Evolutionary conservation across 2,113 vertebrate genomes (phyloP).

Genomic region (Enhydra lutris): DNA sequence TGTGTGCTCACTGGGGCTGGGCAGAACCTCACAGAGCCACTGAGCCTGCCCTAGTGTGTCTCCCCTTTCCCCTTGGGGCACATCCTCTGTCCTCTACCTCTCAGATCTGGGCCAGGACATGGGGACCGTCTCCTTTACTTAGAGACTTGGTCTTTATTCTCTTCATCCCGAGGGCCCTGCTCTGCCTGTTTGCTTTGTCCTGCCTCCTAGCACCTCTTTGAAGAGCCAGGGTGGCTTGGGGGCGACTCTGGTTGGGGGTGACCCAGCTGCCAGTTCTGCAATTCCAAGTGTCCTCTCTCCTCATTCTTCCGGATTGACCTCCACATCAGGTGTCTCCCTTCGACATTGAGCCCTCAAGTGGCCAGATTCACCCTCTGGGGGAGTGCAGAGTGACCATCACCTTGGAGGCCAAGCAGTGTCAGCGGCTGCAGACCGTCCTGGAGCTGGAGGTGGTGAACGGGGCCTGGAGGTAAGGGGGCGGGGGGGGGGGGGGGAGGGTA

Average conservation of each 20-base stretch:
- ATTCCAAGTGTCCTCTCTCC: too few relatives aligned
- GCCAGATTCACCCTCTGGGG: constrained; percentile 84
- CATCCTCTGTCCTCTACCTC: not conserved
- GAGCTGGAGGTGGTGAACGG: constrained; percentile 90
- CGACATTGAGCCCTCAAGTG: constrained; percentile 83
- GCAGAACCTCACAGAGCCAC: not conserved
- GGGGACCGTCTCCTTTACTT: not conserved
- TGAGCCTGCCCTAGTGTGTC: too few relatives aligned
- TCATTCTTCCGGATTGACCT: not conserved
- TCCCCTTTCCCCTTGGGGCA: not conserved
- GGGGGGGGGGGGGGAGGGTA: too few relatives aligned
- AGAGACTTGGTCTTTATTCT: not conserved
- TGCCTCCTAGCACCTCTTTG: not conserved
- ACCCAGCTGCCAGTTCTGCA: not conserved
- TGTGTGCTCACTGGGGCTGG: not conserved
- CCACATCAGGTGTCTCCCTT: constrained; percentile 83
- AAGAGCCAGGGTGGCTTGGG: not conserved
- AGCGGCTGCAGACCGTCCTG: constrained; percentile 86
- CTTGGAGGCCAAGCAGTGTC: constrained; percentile 83
- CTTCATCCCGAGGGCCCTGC: not conserved
- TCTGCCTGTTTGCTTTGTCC: not conserved
- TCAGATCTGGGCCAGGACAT: not conserved
- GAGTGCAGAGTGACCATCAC: constrained; percentile 82
- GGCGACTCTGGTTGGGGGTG: not conserved
- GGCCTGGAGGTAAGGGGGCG: constrained; percentile 82